Evolutionary conservation across 2,888 invertebrate genomes (phyloP).

Genomic region (Lithodes maja): DNA sequence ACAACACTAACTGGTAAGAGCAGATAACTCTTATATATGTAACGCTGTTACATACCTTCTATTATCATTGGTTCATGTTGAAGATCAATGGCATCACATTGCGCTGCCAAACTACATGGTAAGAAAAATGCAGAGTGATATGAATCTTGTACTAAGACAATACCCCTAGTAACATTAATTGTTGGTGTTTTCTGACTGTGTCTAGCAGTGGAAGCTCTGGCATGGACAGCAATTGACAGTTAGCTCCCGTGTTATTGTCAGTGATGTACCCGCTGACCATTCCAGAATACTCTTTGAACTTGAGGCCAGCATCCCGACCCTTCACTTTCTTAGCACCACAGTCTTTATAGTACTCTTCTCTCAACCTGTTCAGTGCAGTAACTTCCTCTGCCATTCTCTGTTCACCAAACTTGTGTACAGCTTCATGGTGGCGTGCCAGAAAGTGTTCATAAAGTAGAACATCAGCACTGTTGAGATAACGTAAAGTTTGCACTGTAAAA

Average conservation of each 20-base stretch:
- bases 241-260: slow-evolving; percentile 39
- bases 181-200: slow-evolving; percentile 21
- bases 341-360: slow-evolving; percentile 45
- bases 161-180: not conserved
- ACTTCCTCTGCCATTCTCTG: too few relatives aligned
- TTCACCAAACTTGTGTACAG: too few relatives aligned
- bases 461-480: slow-evolving; percentile 62
- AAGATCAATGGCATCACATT: too few relatives aligned
- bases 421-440: too few relatives aligned
- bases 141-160: not conserved
- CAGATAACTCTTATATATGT: too few relatives aligned
- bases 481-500: too few relatives aligned
- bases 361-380: too few relatives aligned
- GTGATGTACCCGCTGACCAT: slow-evolving; percentile 49
- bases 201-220: slow-evolving; percentile 55
- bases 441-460: slow-evolving; percentile 67
- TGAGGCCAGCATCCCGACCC: slow-evolving; percentile 30
- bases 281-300: slow-evolving; percentile 62
- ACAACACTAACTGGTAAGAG: too few relatives aligned
- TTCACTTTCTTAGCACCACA: slow-evolving; percentile 58
- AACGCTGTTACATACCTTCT: too few relatives aligned
- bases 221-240: slow-evolving; percentile 55
- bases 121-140: too few relatives aligned
- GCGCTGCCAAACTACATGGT: too few relatives aligned
- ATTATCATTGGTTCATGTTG: too few relatives aligned